Base-by-base conservation (phyloP, 2,888 invertebrate species). In the Cheilosia grossa region DNA sequence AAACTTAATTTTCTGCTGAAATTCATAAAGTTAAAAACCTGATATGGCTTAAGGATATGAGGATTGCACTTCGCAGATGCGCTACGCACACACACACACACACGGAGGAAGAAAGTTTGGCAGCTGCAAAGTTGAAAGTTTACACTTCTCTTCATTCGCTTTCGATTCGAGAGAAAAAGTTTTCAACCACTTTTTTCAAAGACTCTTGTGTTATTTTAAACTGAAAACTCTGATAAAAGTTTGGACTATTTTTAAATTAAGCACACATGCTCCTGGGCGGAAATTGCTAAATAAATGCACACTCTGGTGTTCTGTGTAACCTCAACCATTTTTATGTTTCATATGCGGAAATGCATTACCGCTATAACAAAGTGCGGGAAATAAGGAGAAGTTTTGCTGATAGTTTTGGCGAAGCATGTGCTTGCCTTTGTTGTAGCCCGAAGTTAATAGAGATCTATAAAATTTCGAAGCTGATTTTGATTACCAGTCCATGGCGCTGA, bases 1-100 rank as follows among this genome's bases (percentile, higher is more conserved):
- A 53, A 44, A 44, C 17, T 53, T 61, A 64, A 56, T 74, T 58
- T 66, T 59, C 66, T 66, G 27, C 56, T 66, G 51, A 66, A 75
- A 75, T 49, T 37, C 64, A 66, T 58, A 75, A 73, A 73, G 63
- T 44, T 44, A 24, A 17, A 21, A 49, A 66, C 30, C 75, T 49
- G 33, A 53, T 33, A 54, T 61, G 53, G 40, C 40, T 51, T 54
- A 42, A 53, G 63, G 33, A 63, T 54, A 61, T 54, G 19, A 13
- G 15, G 42, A 63, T 44, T 61, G 27, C 37, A 58, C 19, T 56
- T 56, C 24, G 40, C 42, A 66, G 17, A 47, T 7, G 58, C 42
- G n/a, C 37, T 44, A 42, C 42, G 24, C n/a, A 58, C 33, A 19
- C 30, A 37, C 5, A 27, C 27, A 24, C 4, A 27, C 21, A 58